Conservation (phyloP, 2,888 invertebrate genomes). For the Tanypteryx hageni region DNA sequence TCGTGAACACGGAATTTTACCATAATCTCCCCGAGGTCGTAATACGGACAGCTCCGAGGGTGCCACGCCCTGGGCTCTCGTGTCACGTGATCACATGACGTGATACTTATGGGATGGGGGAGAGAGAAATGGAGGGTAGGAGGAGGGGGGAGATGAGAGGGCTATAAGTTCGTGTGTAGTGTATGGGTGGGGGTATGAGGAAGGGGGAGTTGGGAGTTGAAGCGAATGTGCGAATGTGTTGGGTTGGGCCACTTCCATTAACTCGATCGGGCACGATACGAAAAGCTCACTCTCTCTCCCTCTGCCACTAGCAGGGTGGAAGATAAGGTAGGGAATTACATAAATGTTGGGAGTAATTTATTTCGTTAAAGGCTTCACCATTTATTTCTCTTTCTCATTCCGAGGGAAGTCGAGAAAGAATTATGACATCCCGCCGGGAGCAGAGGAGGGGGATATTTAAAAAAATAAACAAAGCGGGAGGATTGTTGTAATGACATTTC, state of each 20-base stretch:
- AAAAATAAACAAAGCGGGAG: no score
- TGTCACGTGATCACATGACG: conserved; percentile 50
- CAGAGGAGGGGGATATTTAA: background rate
- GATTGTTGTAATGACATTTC: background rate
- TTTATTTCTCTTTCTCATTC: background rate
- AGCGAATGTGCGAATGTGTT: background rate
- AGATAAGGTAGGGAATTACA: background rate
- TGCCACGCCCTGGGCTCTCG: conserved; percentile 42
- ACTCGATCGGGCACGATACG: background rate
- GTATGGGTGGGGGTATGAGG: background rate
- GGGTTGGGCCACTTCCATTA: conserved; percentile 44
- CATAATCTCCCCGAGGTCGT: conserved; percentile 38
- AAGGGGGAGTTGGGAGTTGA: background rate
- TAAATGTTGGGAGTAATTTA: conserved; percentile 44
- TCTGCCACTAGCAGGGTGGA: background rate
- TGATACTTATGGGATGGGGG: background rate
- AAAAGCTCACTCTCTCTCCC: background rate
- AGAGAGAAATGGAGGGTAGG: background rate
- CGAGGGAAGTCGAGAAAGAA: background rate
- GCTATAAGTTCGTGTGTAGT: background rate
- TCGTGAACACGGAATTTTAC: conserved; percentile 57
- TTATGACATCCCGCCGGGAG: background rate
- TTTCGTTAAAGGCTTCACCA: conserved; percentile 10
- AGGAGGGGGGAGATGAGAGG: background rate
- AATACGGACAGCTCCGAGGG: background rate